A percentile compares a stretch with the other conserved stretches of the same genome.
Evolutionary conservation across 2,797 vertebrate species (phyloP).

Genomic region (Periophthalmus magnuspinnatus): DNA sequence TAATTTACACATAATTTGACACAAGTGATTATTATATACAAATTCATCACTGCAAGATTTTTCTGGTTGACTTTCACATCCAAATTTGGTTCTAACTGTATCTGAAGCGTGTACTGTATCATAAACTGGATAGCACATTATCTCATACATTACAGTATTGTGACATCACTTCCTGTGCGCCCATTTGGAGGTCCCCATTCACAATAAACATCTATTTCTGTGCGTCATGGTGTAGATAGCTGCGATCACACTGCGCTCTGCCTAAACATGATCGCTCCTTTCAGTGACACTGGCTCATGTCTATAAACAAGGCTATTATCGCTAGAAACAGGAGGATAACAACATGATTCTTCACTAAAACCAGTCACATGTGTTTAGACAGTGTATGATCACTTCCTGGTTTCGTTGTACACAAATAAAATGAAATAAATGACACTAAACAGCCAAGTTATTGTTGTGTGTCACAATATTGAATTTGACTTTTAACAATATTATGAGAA

Average conservation of each 20-base stretch:
- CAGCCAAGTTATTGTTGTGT: too few relatives aligned
- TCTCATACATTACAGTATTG: background rate
- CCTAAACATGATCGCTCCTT: background rate
- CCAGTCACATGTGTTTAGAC: too few relatives aligned
- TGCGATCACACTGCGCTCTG: background rate
- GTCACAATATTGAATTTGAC: too few relatives aligned
- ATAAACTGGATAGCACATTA: background rate
- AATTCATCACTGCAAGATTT: background rate
- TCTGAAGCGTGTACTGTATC: background rate
- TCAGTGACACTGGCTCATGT: background rate
- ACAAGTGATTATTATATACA: background rate
- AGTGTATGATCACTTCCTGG: too few relatives aligned
- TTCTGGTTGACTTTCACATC: background rate
- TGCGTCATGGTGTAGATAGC: background rate
- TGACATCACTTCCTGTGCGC: background rate
- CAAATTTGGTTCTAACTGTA: background rate
- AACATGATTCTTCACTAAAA: too few relatives aligned
- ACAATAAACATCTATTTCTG: constrained; percentile 4
- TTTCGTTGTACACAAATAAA: too few relatives aligned
- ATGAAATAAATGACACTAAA: too few relatives aligned
- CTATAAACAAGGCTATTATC: background rate
- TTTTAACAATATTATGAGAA: too few relatives aligned
- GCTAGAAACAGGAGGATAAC: too few relatives aligned
- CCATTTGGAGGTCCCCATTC: background rate
- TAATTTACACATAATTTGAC: background rate